These are phyloP conservation scores for Propithecus coquereli DNA, from an alignment of 2,113 vertebrate genomes.

Conservation along the genomic window DNA sequence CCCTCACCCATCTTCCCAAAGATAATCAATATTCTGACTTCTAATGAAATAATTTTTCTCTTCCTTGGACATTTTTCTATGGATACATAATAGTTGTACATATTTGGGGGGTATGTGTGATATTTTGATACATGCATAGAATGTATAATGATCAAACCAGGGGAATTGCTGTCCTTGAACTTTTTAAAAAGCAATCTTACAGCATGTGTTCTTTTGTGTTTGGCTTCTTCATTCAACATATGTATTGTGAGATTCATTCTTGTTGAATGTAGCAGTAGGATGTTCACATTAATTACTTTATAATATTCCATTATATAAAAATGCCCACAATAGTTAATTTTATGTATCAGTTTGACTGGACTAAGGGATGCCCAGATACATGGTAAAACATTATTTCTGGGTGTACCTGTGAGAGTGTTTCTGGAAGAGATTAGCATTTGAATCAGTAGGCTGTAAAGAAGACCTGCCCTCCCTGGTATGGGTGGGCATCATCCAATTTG, in stretches of 20 bases:
- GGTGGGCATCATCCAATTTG: background rate
- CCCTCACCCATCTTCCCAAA: background rate
- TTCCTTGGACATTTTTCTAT: background rate
- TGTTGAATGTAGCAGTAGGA: background rate
- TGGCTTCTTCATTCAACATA: background rate
- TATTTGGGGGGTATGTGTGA: background rate
- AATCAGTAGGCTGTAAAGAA: background rate
- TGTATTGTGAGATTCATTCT: background rate
- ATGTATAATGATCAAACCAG: background rate
- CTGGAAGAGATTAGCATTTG: background rate
- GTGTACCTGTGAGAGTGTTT: background rate
- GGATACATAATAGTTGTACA: background rate
- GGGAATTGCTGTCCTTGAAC: background rate
- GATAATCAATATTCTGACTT: background rate
- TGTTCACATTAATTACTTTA: background rate
- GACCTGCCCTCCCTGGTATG: background rate
- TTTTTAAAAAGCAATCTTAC: background rate
- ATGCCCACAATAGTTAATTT: background rate
- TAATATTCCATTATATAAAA: background rate
- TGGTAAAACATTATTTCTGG: background rate
- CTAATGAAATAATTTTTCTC: background rate
- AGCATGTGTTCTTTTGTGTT: background rate
- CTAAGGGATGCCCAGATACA: background rate
- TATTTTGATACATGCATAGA: background rate
- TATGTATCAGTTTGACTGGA: background rate